Conservation (phyloP, 2,113 vertebrate genomes). For the Austrofundulus limnaeus region DNA sequence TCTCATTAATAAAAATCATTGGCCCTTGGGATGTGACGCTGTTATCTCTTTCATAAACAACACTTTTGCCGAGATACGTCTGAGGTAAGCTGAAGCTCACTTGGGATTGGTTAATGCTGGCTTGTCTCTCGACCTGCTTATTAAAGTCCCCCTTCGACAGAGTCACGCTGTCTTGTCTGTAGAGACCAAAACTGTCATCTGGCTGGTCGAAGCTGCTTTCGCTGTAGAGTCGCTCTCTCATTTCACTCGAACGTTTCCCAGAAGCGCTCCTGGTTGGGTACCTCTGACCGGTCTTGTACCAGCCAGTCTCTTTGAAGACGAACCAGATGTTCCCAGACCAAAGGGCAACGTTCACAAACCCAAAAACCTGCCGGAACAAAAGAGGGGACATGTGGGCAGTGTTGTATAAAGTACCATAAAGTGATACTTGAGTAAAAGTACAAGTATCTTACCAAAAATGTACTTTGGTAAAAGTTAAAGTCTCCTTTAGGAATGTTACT, state of each 20-base stretch:
- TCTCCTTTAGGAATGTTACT: too few species aligned
- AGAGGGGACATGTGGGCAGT: neutral
- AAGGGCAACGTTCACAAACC: conserved; percentile 93
- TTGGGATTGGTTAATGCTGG: conserved; percentile 56
- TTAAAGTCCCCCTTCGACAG: conserved; percentile 79
- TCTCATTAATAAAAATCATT: conserved; percentile 88
- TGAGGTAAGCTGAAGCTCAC: conserved; percentile 71
- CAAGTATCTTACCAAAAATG: too few species aligned
- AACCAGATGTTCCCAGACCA: conserved; percentile 99
- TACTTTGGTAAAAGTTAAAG: too few species aligned
- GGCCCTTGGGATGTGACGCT: conserved; percentile 79
- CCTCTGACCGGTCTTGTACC: conserved; percentile 90
- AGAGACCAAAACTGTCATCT: conserved; percentile 52
- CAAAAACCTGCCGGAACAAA: conserved; percentile 85
- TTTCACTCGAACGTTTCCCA: conserved; percentile 87
- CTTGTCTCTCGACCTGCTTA: conserved; percentile 66
- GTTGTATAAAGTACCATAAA: too few species aligned
- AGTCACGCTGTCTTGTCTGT: conserved; percentile 54
- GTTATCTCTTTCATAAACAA: conserved; percentile 77
- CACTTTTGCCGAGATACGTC: conserved; percentile 78
- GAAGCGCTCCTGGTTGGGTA: conserved; percentile 84
- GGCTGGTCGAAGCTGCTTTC: conserved; percentile 84
- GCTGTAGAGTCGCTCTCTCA: conserved; percentile 82
- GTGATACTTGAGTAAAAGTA: too few species aligned
- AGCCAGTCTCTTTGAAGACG: conserved; percentile 97